These are phyloP conservation scores for Synergus gifuensis DNA, from an alignment of 2,888 invertebrate species.

Conservation along the genomic window DNA sequence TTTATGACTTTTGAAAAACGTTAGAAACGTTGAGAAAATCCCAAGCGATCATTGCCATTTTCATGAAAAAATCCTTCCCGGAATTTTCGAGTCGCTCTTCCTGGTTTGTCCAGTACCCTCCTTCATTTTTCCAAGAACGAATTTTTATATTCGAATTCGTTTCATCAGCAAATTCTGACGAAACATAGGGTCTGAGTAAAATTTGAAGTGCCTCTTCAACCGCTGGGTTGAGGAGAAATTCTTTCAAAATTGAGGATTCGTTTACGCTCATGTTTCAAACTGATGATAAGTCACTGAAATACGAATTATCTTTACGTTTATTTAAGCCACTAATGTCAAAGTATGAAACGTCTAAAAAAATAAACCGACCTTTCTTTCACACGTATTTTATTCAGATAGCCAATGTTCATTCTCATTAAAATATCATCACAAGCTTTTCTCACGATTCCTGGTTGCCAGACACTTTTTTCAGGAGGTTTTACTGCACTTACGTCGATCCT, in stretches of 20 bases:
- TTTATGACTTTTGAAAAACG: conserved; percentile 25
- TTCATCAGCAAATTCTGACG: background rate
- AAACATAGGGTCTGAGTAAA: background rate
- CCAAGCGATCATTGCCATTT: conserved; percentile 37
- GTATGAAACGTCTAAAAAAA: background rate
- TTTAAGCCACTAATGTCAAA: background rate
- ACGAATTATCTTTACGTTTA: background rate
- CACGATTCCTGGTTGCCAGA: conserved; percentile 10
- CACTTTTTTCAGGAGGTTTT: conserved; percentile 18
- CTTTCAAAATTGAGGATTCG: background rate
- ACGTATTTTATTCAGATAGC: background rate
- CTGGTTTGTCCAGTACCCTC: conserved; percentile 8
- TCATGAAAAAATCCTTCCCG: conserved; percentile 25
- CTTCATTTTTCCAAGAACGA: conserved; percentile 20
- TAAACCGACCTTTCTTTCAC: conserved; percentile 21
- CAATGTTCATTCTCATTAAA: conserved; percentile 33
- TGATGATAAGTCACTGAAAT: conserved; percentile 15
- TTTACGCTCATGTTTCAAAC: background rate
- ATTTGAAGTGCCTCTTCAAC: conserved; percentile 19
- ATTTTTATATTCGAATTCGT: background rate
- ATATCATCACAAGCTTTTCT: conserved; percentile 27
- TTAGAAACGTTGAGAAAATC: conserved; percentile 28
- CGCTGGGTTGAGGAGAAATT: conserved; percentile 7
- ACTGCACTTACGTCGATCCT: background rate
- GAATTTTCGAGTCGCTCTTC: conserved; percentile 14